Evolutionary conservation across 2,888 invertebrate species (phyloP).

Genomic region (Palloptera scutellata): DNA sequence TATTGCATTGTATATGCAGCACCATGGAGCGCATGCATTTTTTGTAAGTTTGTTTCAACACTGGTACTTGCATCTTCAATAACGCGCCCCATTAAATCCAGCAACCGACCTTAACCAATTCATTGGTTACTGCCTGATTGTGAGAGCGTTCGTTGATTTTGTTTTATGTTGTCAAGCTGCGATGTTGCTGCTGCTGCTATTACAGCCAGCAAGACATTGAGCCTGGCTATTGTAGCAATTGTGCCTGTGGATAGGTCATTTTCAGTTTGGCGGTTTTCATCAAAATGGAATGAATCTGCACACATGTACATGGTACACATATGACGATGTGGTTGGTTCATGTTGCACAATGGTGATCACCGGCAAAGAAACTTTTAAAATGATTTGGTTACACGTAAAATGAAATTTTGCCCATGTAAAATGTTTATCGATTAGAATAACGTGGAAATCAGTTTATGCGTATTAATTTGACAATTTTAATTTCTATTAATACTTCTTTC

Average conservation of each 20-base stretch:
- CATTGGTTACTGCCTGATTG: conserved; percentile 48
- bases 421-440: too few species aligned
- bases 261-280: conserved; percentile 20
- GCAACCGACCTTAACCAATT: conserved; percentile 54
- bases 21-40: too few species aligned
- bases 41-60: background rate
- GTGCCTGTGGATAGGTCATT: conserved; percentile 18
- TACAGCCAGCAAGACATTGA: background rate
- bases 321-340: too few species aligned
- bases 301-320: background rate
- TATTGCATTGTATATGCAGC: too few species aligned
- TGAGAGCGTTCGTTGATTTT: conserved; percentile 34
- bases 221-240: conserved; percentile 9
- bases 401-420: too few species aligned
- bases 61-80: conserved; percentile 41
- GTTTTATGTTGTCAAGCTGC: conserved; percentile 13
- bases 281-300: background rate
- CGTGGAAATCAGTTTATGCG: too few species aligned
- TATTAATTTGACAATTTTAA: too few species aligned
- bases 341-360: too few species aligned
- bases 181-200: background rate
- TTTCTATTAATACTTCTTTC: too few species aligned
- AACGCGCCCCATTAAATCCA: conserved; percentile 55
- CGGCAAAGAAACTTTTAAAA: too few species aligned
- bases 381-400: too few species aligned